phyloP scores from a whole-genome alignment of 2,113 vertebrate species.

The Pedetes capensis region DNA sequence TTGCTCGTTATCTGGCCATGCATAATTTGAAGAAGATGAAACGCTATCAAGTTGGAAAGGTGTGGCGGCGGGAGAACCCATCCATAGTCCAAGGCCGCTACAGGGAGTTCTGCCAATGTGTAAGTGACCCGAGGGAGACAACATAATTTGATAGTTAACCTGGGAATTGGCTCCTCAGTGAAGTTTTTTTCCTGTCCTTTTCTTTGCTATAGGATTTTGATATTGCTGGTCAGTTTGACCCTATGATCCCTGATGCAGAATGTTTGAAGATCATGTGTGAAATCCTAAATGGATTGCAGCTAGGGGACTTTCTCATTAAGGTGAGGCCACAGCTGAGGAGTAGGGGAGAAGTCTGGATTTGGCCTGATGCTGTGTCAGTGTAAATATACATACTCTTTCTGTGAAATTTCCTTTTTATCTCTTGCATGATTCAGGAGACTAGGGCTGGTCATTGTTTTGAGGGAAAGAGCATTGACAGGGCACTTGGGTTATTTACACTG shows the following conservation, averaged over 20 bases:
- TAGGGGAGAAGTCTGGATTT: neutral
- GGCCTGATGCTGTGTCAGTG: neutral
- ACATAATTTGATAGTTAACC: neutral
- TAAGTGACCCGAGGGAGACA: constrained; percentile 82
- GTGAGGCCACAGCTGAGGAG: constrained; percentile 75
- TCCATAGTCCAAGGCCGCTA: constrained; percentile 92
- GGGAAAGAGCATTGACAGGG: constrained; percentile 7
- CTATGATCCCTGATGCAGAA: constrained; percentile 97
- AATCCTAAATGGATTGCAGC: constrained; percentile 89
- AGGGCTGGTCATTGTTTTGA: constrained; percentile 28
- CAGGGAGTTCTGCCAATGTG: constrained; percentile 96
- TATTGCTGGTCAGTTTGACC: constrained; percentile 94
- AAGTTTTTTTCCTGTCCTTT: neutral
- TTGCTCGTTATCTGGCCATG: constrained; percentile 94
- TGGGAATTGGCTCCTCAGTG: neutral
- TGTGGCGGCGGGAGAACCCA: constrained; percentile 92
- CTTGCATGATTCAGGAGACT: constrained; percentile 24
- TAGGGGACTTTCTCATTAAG: constrained; percentile 94
- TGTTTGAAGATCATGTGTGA: constrained; percentile 94
- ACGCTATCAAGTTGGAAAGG: constrained; percentile 93
- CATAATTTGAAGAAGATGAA: constrained; percentile 94
- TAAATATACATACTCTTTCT: neutral
- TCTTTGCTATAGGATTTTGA: constrained; percentile 91
- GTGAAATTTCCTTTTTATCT: constrained; percentile 2
- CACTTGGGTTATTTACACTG: constrained; percentile 9